phyloP scores from a whole-genome alignment of 2,888 invertebrate genomes.

The Tetropium fuscum region DNA sequence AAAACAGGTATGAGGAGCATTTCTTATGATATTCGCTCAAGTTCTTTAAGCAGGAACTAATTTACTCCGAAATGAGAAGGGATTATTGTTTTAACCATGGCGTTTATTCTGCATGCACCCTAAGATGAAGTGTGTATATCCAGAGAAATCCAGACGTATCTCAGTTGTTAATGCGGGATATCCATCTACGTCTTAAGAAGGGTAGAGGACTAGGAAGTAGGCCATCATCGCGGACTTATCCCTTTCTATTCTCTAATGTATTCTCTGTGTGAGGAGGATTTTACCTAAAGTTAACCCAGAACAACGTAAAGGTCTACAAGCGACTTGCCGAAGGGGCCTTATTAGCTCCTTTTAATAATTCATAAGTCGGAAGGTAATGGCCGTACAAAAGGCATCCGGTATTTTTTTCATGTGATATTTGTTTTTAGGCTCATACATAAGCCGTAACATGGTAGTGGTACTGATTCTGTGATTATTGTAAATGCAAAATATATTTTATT shows the following conservation, averaged over 20 bases:
- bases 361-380: conserved; percentile 24
- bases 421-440: too few relatives aligned
- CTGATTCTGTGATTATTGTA: too few relatives aligned
- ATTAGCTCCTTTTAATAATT: conserved; percentile 41
- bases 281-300: conserved; percentile 44
- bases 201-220: conserved; percentile 54
- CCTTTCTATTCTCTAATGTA: conserved; percentile 63
- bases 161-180: conserved; percentile 54
- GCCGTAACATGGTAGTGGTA: too few relatives aligned
- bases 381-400: conserved; percentile 24
- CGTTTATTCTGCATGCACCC: conserved; percentile 37
- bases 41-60: conserved; percentile 31
- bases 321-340: conserved; percentile 34
- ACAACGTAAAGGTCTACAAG: conserved; percentile 42
- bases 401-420: too few relatives aligned
- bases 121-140: conserved; percentile 38
- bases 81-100: conserved; percentile 41
- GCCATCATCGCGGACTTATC: conserved; percentile 63
- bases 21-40: too few relatives aligned
- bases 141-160: conserved; percentile 21
- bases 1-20: too few relatives aligned
- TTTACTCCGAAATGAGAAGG: conserved; percentile 34
- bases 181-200: conserved; percentile 62
- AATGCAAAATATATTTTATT: too few relatives aligned
- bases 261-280: conserved; percentile 61